Conservation (phyloP, 2,888 invertebrate genomes). For the Drosophila austrosaltans region DNA sequence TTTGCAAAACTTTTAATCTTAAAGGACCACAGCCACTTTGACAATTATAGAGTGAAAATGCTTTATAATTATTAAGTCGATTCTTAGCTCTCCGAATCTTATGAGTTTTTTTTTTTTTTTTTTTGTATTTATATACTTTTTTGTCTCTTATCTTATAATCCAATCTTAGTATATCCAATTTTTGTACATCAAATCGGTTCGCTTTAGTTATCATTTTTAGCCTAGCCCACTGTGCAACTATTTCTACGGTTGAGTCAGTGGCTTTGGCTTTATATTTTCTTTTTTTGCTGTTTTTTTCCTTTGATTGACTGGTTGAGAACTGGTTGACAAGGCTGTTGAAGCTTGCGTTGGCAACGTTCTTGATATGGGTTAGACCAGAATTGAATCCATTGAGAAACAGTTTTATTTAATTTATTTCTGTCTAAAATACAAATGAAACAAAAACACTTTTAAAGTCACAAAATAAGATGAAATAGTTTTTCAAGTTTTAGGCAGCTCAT, state of each 20-base stretch:
- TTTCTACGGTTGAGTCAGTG: constrained; percentile 19
- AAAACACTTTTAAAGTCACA: background rate
- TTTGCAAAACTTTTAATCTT: too few relatives aligned
- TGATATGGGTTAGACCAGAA: constrained; percentile 35
- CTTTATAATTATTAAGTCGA: too few relatives aligned
- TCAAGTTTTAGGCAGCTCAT: constrained; percentile 21
- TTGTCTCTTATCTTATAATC: too few relatives aligned
- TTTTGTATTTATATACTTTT: too few relatives aligned
- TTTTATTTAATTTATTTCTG: constrained; percentile 7
- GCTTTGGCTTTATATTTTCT: background rate
- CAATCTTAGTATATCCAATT: too few relatives aligned
- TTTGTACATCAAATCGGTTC: too few relatives aligned
- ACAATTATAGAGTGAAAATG: too few relatives aligned
- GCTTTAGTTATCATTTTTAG: too few relatives aligned
- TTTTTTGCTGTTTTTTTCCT: background rate
- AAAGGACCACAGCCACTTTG: too few relatives aligned
- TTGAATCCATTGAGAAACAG: constrained; percentile 2
- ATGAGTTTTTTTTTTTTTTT: too few relatives aligned
- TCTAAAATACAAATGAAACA: background rate
- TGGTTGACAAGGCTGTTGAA: constrained; percentile 31
- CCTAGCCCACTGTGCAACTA: constrained; percentile 19
- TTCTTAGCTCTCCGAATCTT: too few relatives aligned
- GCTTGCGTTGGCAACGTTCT: constrained; percentile 14
- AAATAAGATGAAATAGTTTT: background rate
- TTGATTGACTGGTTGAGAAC: constrained; percentile 63